These are phyloP conservation scores for Venustoraphidia nigricollis DNA, from an alignment of 2,888 invertebrate species.

Conservation along the genomic window DNA sequence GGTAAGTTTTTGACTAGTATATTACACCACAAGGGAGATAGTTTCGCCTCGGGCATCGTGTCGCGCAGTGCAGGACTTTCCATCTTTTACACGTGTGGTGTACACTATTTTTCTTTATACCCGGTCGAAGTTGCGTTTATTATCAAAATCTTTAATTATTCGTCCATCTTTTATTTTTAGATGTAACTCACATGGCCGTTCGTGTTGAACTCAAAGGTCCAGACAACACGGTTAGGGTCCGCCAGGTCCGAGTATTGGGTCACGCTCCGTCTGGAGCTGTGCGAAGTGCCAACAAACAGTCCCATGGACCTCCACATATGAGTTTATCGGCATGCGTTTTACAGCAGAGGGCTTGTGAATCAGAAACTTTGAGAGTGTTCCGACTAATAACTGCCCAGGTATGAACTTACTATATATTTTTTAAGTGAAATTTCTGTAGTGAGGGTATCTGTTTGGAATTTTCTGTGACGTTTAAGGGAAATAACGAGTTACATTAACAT, in stretches of 20 bases:
- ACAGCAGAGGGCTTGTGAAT: constrained; percentile 76
- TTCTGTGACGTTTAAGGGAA: too few relatives aligned
- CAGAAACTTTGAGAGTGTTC: constrained; percentile 84
- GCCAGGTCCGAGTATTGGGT: constrained; percentile 63
- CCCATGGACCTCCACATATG: constrained; percentile 24
- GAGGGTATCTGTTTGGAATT: too few relatives aligned
- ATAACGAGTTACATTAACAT: too few relatives aligned
- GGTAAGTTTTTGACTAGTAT: constrained; percentile 35
- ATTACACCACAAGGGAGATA: too few relatives aligned
- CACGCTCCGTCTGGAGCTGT: constrained; percentile 40
- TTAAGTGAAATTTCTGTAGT: too few relatives aligned
- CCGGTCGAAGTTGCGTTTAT: too few relatives aligned
- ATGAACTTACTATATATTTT: constrained; percentile 8
- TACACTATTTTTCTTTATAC: too few relatives aligned
- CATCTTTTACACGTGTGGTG: too few relatives aligned
- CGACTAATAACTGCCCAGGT: constrained; percentile 81
- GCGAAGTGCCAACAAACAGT: constrained; percentile 30
- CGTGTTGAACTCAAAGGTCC: constrained; percentile 81
- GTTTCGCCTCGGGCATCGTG: too few relatives aligned
- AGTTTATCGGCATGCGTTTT: constrained; percentile 27
- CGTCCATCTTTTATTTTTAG: constrained; percentile 14
- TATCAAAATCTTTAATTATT: too few relatives aligned
- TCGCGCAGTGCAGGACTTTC: too few relatives aligned
- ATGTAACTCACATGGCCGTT: constrained; percentile 39
- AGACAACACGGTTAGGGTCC: constrained; percentile 75